Base-by-base conservation (phyloP, 2,113 vertebrate species). In the Gobio gobio region DNA sequence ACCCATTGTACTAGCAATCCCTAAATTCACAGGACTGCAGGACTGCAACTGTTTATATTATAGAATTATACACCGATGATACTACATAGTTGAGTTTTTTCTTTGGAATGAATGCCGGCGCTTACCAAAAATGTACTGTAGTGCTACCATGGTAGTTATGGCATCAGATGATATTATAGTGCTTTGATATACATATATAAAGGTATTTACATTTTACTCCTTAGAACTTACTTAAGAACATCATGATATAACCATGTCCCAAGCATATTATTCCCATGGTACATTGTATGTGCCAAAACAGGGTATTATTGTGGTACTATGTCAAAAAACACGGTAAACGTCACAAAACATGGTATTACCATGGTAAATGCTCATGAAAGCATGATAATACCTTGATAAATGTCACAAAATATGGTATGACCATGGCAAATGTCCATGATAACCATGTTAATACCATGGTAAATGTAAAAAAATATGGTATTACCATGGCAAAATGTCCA, bases 1-100 rank as follows among this genome's bases (percentile, higher is more conserved):
- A 78, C 75, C 36, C 20, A 24, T 45, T 79, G 58, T n/a, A 61
- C 45, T 78, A 24, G 56, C 56, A n/a, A 9, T 78, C 10, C 56
- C n/a, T 20, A 43, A 61, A 36, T 26, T 79, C 51, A 51, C 47
- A 20, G 1, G 24, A 76, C 12, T 13, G 40, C 70, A 73, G 12
- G 20, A 47, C 7, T 75, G 47, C 73, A 76, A 18, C 36, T 43
- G 36, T 70, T 70, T 70, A 12, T 40, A 10, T 40, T 40, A 20
- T 12, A 40, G 20, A 68, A 70, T 22, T 68, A 68, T 47, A 74
- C 2, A 1, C 6, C 47, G 5, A 74, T 74, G 43, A 43, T 47
- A 14, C 43, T 24, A 13, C 8, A 36, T 4, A 40, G 66, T 70
- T 40, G 1, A 22, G 0, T 70, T 40, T 40, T 36, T 70, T 70